Base-by-base conservation (phyloP, 64 coral and sea anemone species). In the Cladopsammia gracilis region DNA sequence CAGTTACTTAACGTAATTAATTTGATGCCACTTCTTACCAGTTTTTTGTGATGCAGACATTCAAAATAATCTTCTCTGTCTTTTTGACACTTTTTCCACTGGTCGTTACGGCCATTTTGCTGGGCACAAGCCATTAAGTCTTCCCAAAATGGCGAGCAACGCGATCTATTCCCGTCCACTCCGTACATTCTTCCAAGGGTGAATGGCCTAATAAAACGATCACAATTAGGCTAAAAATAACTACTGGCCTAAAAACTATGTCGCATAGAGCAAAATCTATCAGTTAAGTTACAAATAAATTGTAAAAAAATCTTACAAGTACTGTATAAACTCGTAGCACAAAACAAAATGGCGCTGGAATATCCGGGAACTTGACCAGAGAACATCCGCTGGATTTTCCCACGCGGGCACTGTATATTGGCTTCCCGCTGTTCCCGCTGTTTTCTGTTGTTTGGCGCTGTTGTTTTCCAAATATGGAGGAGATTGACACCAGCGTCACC, bases 31-130 rank as follows among this genome's bases (percentile, higher is more conserved):
- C 8, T 34, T 14, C 87, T 82, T 15, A 98, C 92, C 66, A 98
- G 87, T 94, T 98, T 98, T 61, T 94, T 98, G 73, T 98, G 96
- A 47, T 98, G 96, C n/a, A 98, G 80, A 88, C 96, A 98, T 67
- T 98, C 96, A 25, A 91, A 89, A 70, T 94, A 98, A 68, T 98
- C 96, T 48, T 98, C 96, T 71, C 96, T 77, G 23, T 90, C 34
- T 45, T 94, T 48, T 71, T 73, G 69, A 69, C 96, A 98, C 20
- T 62, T 26, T 65, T 82, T 64, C 96, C 96, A 98, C 15, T 98
- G 96, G 2, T 94, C 70, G 77, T 93, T 77, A 11, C 92, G 65
- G 16, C 96, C 96, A 42, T 4, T 5, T 0, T 59, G 53, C 12
- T 88, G 81, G 25, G 89, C 96, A 68, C 96, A 98, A 50, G 73